A percentile compares a stretch with the other conserved stretches of the same genome.
Conservation (phyloP, 2,113 vertebrate species). For the Rissa tridactyla region DNA sequence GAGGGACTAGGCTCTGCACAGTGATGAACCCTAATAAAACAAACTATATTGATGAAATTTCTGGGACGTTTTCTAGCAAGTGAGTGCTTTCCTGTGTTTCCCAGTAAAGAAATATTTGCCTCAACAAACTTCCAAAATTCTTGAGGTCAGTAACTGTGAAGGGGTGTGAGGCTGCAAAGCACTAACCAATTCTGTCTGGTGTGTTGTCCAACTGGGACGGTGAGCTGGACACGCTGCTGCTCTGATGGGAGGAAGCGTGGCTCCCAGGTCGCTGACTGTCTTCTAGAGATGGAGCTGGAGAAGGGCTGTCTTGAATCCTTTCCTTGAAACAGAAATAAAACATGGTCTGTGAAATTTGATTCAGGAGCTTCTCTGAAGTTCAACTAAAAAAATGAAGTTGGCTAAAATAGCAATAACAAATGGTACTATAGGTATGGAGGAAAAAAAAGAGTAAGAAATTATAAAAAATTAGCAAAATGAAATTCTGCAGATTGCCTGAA, state of each 20-base stretch:
- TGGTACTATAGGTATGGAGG: background rate
- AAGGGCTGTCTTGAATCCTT: constrained; percentile 87
- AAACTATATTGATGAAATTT: background rate
- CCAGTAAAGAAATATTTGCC: background rate
- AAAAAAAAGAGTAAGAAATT: background rate
- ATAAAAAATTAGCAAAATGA: background rate
- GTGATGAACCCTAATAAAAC: background rate
- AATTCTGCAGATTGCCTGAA: background rate
- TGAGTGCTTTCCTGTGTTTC: background rate
- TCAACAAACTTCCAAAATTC: background rate
- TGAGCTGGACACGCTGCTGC: constrained; percentile 90
- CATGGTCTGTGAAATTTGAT: background rate
- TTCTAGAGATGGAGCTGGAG: constrained; percentile 84
- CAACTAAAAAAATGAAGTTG: background rate
- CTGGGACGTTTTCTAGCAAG: rapidly evolving
- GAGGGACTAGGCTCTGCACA: background rate
- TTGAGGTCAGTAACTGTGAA: background rate
- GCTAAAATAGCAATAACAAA: background rate
- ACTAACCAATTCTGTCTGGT: constrained; percentile 85
- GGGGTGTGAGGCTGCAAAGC: background rate
- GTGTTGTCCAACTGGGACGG: constrained; percentile 77
- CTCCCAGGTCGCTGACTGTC: constrained; percentile 80
- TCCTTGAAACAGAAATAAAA: constrained; percentile 75
- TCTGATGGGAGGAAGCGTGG: constrained; percentile 85
- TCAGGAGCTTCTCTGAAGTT: background rate